A percentile compares a stretch with the other conserved stretches of the same genome.
phyloP scores from a whole-genome alignment of 1,140 invertebrate genomes.

The Hestina assimilis region DNA sequence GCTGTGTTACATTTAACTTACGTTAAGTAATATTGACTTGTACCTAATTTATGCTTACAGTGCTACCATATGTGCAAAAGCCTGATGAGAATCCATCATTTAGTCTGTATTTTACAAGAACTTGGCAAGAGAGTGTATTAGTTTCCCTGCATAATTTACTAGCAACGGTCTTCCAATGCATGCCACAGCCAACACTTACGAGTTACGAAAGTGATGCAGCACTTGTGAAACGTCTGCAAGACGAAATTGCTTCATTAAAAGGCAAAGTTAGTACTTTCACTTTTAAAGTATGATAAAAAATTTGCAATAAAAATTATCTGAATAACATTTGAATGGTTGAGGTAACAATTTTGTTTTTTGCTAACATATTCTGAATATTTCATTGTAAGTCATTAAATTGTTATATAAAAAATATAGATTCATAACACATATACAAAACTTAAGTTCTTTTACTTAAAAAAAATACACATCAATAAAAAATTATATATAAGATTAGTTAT shows the following conservation, averaged over 20 bases:
- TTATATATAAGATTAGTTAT: no score
- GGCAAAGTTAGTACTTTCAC: conserved; percentile 48
- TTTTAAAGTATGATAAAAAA: conserved; percentile 1
- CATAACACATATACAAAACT: no score
- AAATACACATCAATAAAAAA: no score
- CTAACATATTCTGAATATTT: no score
- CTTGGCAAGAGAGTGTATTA: conserved; percentile 96
- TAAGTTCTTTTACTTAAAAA: no score
- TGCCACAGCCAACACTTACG: conserved; percentile 90
- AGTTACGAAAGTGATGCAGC: conserved; percentile 92
- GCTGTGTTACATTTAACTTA: no score
- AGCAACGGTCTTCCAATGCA: conserved; percentile 92
- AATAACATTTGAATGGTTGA: not conserved
- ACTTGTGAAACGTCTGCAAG: conserved; percentile 87
- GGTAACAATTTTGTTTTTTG: no score
- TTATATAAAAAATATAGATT: no score
- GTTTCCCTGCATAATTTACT: conserved; percentile 97
- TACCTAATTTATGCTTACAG: conserved; percentile 76
- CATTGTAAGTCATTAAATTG: no score
- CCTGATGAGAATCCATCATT: conserved; percentile 94
- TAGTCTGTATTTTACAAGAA: conserved; percentile 92
- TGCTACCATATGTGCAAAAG: conserved; percentile 93
- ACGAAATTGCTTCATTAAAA: conserved; percentile 88
- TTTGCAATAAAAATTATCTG: conserved; percentile 7
- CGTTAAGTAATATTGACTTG: no score